Conservation (phyloP, 2,113 vertebrate species). For the Xyrauchen texanus region DNA sequence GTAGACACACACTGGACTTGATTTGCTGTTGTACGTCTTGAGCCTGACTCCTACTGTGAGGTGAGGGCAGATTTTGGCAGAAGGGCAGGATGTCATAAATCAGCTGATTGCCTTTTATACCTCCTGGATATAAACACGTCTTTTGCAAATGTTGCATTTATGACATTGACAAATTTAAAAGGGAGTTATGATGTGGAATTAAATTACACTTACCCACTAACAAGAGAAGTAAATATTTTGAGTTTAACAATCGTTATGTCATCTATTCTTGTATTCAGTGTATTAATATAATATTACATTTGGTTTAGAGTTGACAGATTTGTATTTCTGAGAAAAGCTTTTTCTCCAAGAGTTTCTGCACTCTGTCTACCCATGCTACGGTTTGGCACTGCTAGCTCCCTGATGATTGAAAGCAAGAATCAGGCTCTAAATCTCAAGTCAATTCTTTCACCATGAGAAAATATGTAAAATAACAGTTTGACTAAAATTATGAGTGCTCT, state of each 20-base stretch:
- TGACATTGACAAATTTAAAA: slow-evolving; percentile 23
- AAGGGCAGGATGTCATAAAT: slow-evolving; percentile 5
- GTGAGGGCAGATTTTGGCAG: slow-evolving; percentile 32
- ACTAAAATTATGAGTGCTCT: slow-evolving; percentile 1
- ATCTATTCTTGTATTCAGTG: background rate
- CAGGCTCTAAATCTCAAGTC: background rate
- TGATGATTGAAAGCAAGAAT: background rate
- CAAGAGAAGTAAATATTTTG: slow-evolving; percentile 21
- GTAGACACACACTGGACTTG: slow-evolving; percentile 9
- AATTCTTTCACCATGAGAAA: slow-evolving; percentile 13
- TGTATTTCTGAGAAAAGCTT: too few species aligned
- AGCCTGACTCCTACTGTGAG: slow-evolving; percentile 19
- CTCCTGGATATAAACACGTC: slow-evolving; percentile 27
- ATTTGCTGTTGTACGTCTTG: slow-evolving; percentile 7
- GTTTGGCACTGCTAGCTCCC: slow-evolving; percentile 17
- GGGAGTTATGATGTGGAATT: background rate
- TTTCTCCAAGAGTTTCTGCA: background rate
- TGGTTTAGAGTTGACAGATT: background rate
- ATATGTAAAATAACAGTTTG: background rate
- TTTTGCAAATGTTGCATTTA: background rate
- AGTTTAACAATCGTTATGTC: background rate
- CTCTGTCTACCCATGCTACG: background rate
- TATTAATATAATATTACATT: background rate
- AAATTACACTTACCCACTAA: background rate
- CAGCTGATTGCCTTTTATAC: slow-evolving; percentile 13